Evolutionary conservation across 1,140 invertebrate genomes (phyloP).

Genomic region (Saxidomus purpurata): DNA sequence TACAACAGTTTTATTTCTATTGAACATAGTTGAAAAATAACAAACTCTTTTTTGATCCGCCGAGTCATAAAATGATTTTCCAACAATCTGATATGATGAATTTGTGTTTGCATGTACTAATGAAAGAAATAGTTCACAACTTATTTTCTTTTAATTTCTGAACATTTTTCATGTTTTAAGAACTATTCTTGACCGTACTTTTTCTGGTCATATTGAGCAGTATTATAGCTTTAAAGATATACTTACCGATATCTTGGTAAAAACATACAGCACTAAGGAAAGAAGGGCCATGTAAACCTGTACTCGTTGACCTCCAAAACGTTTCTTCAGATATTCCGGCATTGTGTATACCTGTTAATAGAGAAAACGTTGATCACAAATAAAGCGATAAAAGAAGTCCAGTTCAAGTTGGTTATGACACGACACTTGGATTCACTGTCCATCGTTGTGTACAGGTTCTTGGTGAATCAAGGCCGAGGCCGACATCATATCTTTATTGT

Average conservation of each 20-base stretch:
- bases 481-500: not conserved
- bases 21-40: no score
- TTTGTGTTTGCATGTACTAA: no score
- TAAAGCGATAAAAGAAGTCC: not conserved
- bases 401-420: not conserved
- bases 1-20: no score
- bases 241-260: slow-evolving; percentile 89
- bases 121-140: no score
- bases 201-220: no score
- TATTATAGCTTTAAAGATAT: no score
- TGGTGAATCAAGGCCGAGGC: not conserved
- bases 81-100: no score
- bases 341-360: slow-evolving; percentile 88
- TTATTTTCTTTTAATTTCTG: no score
- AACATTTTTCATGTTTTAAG: no score
- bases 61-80: no score
- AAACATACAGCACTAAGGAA: slow-evolving; percentile 89
- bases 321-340: slow-evolving; percentile 89
- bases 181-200: no score
- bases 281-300: slow-evolving; percentile 88
- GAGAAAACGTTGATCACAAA: not conserved
- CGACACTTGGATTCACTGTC: not conserved
- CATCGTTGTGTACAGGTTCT: not conserved
- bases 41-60: no score
- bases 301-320: slow-evolving; percentile 89